Evolutionary conservation across 1,140 invertebrate species (phyloP).

Genomic region (Philaenus spumarius): DNA sequence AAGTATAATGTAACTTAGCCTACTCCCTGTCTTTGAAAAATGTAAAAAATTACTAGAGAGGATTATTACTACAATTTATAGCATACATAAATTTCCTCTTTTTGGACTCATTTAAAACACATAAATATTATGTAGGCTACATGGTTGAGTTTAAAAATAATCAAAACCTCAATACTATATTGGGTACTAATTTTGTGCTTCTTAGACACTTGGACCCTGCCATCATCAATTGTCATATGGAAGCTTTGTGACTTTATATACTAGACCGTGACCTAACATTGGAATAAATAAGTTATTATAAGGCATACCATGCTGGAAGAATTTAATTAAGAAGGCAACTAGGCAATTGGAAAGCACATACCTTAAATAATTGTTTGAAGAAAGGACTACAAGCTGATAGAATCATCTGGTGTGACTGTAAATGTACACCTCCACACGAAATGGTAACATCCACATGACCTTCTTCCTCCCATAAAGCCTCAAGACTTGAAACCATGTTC

Average conservation of each 20-base stretch:
- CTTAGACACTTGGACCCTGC: no score
- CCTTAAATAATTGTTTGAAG: conserved; percentile 60
- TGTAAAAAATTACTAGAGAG: no score
- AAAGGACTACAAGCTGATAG: conserved; percentile 64
- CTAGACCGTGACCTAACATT: conserved; percentile 14
- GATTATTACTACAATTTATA: no score
- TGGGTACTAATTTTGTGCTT: no score
- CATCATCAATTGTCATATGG: no score
- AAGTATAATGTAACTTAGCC: no score
- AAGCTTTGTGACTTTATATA: not conserved
- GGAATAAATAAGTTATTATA: conserved; percentile 14
- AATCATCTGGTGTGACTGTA: conserved; percentile 65
- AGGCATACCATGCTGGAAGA: not conserved
- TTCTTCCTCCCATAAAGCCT: conserved; percentile 55
- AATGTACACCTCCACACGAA: conserved; percentile 56
- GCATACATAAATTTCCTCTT: no score
- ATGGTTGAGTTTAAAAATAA: no score
- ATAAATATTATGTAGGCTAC: no score
- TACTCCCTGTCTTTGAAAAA: no score
- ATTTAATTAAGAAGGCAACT: conserved; percentile 5
- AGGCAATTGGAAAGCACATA: conserved; percentile 35
- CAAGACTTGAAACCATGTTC: conserved; percentile 54
- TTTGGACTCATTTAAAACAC: no score
- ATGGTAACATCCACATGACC: conserved; percentile 63
- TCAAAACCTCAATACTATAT: no score